Base-by-base conservation (phyloP, 2,888 invertebrate genomes). In the Xanthorhoe designata region DNA sequence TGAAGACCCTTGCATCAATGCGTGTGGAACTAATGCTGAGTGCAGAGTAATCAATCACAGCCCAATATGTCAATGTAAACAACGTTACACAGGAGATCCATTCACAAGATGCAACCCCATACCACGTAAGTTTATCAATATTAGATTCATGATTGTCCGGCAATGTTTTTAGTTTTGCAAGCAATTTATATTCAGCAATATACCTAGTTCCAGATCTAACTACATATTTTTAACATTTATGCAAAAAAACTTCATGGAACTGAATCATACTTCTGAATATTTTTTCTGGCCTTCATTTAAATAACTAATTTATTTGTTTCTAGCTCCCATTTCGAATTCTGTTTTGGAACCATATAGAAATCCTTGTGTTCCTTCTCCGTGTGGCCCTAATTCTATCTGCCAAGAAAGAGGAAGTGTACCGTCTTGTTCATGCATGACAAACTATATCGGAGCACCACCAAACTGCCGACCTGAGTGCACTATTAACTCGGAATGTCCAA, bases 31-130 rank as follows among this genome's bases (percentile, higher is more conserved):
- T 80, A 95, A 96, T 77, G 93, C 96, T 0, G 94, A 94, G 57
- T 98, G 97, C 79, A 94, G 95, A 80, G 96, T 97, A 10, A 95
- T 96, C 61, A 96, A 97, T 84, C 97, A 97, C 79, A 96, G 95
- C 81, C 97, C 97, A 8, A 95, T 97, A 76, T 97, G 97, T 83
- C 95, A 94, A 71, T 97, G 97, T 82, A 94, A 94, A 66, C 76
- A 85, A 18, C 92, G 90, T 49, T 95, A 95, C 74, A 96, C 95
- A 45, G 96, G 96, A n/a, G 96, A 96, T 88, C 95, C 95, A 10
- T 95, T 95, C 71, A 90, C 94, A 13, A 91, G 94, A 82, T 95
- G 95, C 77, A 86, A 90, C 70, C 94, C 94, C 15, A 88, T 93
- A 76, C 92, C 88, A 79, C 94, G 94, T 94, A 90, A 91, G 94